Base-by-base conservation (phyloP, 2,888 invertebrate genomes). In the Trissoscelio sp. region DNA sequence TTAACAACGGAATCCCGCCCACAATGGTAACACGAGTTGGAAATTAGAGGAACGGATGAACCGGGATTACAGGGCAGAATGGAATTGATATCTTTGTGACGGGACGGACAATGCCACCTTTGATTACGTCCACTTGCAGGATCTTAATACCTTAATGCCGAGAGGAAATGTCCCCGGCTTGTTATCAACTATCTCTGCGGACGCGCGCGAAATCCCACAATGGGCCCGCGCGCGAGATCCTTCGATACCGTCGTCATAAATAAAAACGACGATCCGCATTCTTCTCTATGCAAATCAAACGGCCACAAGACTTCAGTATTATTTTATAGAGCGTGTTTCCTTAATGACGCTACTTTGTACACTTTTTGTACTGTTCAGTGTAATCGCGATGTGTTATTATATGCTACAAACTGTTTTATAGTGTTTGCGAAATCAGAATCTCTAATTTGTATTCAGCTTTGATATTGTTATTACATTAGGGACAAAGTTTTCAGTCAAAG, bases 11-110 rank as follows among this genome's bases (percentile, higher is more conserved):
- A 66, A 31, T 57, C 42, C 64, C 64, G 57, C 44, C 62, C 55
- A 51, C 70, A 60, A 39, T 37, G 64, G 55, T 18, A 64, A 74
- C 66, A 57, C 57, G 74, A 58, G 55, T 58, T 48, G 12, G 24
- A 75, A 75, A 75, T 66, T 75, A 75, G 75, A 67, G 75, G 67
- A 66, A 66, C 46, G 75, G 75, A 58, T 75, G 60, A 60, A 67
- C 42, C 42, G 34, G 67, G 67, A 77, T 77, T 77, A 77, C 67
- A 69, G 58, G 67, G 24, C 58, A 18, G 16, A 14, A 11, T 58
- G 67, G 16, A 67, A 77, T 60, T 77, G 75, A 67, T 77, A 67
- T 67, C 75, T 55, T 74, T 74, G 73, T 31, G 64, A 51, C 64
- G 31, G 22, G 9, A 1, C 62, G 67, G 75, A 75, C 75, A 75